These are phyloP conservation scores for Tetramorium alpestre DNA, from an alignment of 1,140 invertebrate genomes.

Conservation along the genomic window DNA sequence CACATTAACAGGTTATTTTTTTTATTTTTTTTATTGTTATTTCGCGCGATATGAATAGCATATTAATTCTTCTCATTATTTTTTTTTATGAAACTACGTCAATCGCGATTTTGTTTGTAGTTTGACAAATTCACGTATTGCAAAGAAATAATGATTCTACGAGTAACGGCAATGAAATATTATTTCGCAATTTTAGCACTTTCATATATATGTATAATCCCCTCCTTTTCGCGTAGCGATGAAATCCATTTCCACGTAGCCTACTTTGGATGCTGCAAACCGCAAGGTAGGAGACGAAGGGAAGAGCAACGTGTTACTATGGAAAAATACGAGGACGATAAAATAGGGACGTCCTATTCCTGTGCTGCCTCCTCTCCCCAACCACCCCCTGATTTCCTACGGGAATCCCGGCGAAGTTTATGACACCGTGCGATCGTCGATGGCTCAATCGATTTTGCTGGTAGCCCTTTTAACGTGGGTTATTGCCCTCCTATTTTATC, in stretches of 20 bases:
- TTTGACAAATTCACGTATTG: not conserved
- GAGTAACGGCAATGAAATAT: not conserved
- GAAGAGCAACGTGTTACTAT: not conserved
- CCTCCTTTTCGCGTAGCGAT: not conserved
- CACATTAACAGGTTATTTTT: not conserved
- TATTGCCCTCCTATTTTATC: not conserved
- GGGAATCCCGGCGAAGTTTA: constrained; percentile 39
- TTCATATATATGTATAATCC: not conserved
- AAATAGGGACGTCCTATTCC: not conserved
- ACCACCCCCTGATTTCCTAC: constrained; percentile 26
- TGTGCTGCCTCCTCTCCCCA: not conserved
- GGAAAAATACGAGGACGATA: constrained; percentile 42
- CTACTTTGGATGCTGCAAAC: constrained; percentile 14
- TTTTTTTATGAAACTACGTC: not conserved
- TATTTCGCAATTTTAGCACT: not conserved
- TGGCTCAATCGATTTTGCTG: constrained; percentile 43
- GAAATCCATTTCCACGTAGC: not conserved
- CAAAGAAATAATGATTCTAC: not conserved
- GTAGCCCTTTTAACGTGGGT: not conserved
- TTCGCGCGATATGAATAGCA: not conserved
- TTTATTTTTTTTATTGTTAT: not conserved
- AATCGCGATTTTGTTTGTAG: not conserved
- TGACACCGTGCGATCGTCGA: constrained; percentile 29
- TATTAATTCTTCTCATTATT: constrained; percentile 20
- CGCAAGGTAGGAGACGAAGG: not conserved